Conservation (phyloP, 2,888 invertebrate species). For the Morpho deidamia region DNA sequence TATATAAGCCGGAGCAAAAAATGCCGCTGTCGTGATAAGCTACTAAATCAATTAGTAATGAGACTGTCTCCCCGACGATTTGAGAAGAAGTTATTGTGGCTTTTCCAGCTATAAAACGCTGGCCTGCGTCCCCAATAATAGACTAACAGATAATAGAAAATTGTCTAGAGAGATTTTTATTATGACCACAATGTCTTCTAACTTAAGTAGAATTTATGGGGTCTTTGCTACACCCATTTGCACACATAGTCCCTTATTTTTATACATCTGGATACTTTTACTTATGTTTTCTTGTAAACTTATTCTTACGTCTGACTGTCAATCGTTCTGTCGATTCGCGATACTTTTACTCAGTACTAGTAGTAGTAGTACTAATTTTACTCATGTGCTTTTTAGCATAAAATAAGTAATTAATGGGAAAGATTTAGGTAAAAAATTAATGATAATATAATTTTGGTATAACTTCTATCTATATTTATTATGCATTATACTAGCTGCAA, state of each 20-base stretch:
- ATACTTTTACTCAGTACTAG: too few species aligned
- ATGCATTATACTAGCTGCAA: too few species aligned
- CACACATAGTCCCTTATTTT: slow-evolving; percentile 33
- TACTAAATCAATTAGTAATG: slow-evolving; percentile 70
- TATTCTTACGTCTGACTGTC: too few species aligned
- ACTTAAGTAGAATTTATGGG: slow-evolving; percentile 48
- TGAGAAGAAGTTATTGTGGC: slow-evolving; percentile 70
- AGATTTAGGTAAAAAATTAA: too few species aligned
- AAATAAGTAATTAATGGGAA: too few species aligned
- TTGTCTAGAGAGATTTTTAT: slow-evolving; percentile 71
- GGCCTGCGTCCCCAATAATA: slow-evolving; percentile 60
- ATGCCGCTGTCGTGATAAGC: slow-evolving; percentile 47
- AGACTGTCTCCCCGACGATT: slow-evolving; percentile 56
- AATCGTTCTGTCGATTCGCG: too few species aligned
- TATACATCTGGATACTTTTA: slow-evolving; percentile 28
- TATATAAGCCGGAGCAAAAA: slow-evolving; percentile 38
- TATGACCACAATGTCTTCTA: slow-evolving; percentile 59
- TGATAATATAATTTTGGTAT: too few species aligned
- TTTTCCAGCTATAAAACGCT: slow-evolving; percentile 60
- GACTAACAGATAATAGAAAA: slow-evolving; percentile 69
- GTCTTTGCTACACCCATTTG: slow-evolving; percentile 26
- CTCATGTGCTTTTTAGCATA: too few species aligned
- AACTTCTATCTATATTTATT: too few species aligned
- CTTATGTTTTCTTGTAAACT: too few species aligned
- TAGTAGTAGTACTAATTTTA: too few species aligned